Conservation (phyloP, 2,888 invertebrate species). For the Troides oblongomaculatus region DNA sequence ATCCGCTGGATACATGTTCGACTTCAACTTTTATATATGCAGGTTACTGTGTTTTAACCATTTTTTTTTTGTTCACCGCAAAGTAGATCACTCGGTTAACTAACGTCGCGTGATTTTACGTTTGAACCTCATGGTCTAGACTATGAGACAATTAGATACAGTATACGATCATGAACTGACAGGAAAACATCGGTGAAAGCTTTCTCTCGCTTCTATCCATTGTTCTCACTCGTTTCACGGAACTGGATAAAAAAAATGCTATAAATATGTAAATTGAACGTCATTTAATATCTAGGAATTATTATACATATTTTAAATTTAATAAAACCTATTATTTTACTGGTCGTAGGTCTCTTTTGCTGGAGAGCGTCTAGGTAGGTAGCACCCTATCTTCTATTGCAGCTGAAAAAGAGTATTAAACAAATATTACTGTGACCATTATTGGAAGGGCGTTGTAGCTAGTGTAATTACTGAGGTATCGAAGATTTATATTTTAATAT, state of each 20-base stretch:
- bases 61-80: not conserved
- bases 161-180: conserved; percentile 1
- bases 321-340: too few species aligned
- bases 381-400: too few species aligned
- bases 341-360: too few species aligned
- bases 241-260: conserved; percentile 5
- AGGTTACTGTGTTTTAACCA: not conserved
- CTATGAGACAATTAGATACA: not conserved
- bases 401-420: too few species aligned
- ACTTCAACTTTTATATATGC: not conserved
- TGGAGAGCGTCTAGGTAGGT: too few species aligned
- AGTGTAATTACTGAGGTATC: too few species aligned
- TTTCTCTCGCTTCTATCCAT: conserved; percentile 11
- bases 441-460: too few species aligned
- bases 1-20: not conserved
- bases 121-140: conserved; percentile 1
- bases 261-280: not conserved
- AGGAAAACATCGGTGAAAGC: conserved; percentile 9
- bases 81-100: conserved; percentile 1
- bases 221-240: conserved; percentile 9
- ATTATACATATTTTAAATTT: too few species aligned
- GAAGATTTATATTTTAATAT: too few species aligned
- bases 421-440: too few species aligned
- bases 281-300: too few species aligned
- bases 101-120: not conserved